Percentiles rank a stretch among this genome's conserved stretches.
phyloP scores from a whole-genome alignment of 2,113 vertebrate species.

The Apeltes quadracus region DNA sequence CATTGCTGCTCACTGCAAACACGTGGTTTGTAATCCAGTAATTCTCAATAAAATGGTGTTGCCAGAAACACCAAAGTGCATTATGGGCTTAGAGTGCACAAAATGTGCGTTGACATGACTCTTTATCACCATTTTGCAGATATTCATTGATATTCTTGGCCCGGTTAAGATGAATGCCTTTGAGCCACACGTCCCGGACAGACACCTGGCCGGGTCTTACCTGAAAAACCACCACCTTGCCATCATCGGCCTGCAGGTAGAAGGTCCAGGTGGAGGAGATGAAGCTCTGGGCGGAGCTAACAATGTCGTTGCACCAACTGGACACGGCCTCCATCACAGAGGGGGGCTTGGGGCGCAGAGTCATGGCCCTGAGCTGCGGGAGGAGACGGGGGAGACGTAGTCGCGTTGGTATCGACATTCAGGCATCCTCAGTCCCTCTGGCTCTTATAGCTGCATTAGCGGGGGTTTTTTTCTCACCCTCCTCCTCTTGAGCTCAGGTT shows the following conservation, averaged over 20 bases:
- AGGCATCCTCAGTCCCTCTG: not conserved
- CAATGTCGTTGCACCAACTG: conserved; percentile 92
- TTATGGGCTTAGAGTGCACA: not conserved
- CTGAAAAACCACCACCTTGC: conserved; percentile 97
- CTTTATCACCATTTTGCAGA: not conserved
- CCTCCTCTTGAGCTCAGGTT: conserved; percentile 85
- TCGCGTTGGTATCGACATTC: not conserved
- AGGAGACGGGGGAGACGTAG: not conserved
- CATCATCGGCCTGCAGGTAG: conserved; percentile 94
- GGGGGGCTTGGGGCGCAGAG: conserved; percentile 73
- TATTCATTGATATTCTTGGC: not conserved
- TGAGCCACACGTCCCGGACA: not conserved
- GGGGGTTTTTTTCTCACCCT: conserved; percentile 84
- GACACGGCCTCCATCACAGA: conserved; percentile 90
- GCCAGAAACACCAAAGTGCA: not conserved
- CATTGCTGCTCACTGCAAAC: not conserved
- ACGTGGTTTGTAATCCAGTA: not conserved
- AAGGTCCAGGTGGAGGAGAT: conserved; percentile 99
- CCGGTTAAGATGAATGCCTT: not conserved
- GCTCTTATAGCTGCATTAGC: not conserved
- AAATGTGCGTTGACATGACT: not conserved
- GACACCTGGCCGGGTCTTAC: conserved; percentile 67
- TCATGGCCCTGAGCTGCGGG: conserved; percentile 80
- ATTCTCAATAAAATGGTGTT: not conserved
- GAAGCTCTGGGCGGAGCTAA: conserved; percentile 96